A percentile compares a stretch with the other conserved stretches of the same genome.
Conservation (phyloP, 1,140 invertebrate species). For the Aphaenogaster floridana region DNA sequence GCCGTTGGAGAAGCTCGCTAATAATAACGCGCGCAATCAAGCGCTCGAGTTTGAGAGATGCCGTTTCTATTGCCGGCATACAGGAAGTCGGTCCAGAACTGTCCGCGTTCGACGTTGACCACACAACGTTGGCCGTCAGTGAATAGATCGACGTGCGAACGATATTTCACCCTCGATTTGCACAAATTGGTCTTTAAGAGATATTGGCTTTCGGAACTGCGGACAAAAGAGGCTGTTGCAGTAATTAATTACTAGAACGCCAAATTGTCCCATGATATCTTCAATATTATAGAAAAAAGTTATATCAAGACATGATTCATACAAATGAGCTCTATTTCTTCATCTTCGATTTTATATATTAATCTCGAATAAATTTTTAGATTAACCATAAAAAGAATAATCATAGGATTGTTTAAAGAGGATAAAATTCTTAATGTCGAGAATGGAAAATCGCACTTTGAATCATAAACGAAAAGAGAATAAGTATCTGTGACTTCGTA, state of each 20-base stretch:
- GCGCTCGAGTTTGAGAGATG: constrained; percentile 66
- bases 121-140: constrained; percentile 44
- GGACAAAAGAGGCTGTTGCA: constrained; percentile 17
- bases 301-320: neutral
- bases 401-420: constrained; percentile 2
- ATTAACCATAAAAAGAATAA: neutral
- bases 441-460: neutral
- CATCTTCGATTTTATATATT: neutral
- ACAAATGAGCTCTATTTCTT: neutral
- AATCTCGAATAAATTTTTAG: neutral
- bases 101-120: constrained; percentile 55
- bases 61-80: constrained; percentile 53
- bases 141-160: constrained; percentile 53
- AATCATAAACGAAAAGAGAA: constrained; percentile 18
- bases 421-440: neutral
- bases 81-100: constrained; percentile 62
- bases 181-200: constrained; percentile 55
- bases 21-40: constrained; percentile 80
- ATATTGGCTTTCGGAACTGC: constrained; percentile 14
- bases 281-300: neutral
- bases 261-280: neutral
- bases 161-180: constrained; percentile 54
- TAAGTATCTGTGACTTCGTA: constrained; percentile 7
- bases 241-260: constrained; percentile 29
- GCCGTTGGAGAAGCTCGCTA: constrained; percentile 74